phyloP scores from a whole-genome alignment of 2,113 vertebrate species.

The Crypturellus undulatus region DNA sequence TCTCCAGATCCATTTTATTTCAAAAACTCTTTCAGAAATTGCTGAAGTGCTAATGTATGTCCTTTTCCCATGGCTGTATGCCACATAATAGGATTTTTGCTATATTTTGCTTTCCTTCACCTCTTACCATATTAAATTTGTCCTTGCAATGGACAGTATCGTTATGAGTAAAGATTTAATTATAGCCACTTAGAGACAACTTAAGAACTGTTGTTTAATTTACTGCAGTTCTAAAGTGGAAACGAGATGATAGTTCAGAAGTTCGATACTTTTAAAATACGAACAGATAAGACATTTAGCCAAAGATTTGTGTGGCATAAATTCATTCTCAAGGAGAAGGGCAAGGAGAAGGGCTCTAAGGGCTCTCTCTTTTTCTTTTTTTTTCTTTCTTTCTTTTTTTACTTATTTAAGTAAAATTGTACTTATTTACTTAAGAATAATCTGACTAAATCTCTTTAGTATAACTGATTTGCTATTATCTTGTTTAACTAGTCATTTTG shows the following conservation, averaged over 20 bases:
- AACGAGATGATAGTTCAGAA: constrained; percentile 54
- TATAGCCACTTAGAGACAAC: constrained; percentile 78
- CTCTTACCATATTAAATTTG: constrained; percentile 63
- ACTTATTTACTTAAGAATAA: not conserved
- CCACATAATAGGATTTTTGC: constrained; percentile 61
- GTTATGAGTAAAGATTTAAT: constrained; percentile 75
- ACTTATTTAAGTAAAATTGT: not conserved
- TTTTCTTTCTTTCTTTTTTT: too few relatives aligned
- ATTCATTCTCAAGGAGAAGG: constrained; percentile 70
- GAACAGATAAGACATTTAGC: constrained; percentile 45
- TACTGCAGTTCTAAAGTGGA: constrained; percentile 74
- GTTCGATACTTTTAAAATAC: constrained; percentile 68
- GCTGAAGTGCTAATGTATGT: constrained; percentile 26
- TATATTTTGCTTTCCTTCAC: constrained; percentile 55
- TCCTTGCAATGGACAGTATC: constrained; percentile 68
- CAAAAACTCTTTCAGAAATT: constrained; percentile 52
- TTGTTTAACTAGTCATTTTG: not conserved
- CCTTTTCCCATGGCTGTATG: constrained; percentile 56
- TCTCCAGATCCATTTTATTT: constrained; percentile 18
- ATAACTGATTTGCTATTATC: not conserved
- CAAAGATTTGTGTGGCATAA: constrained; percentile 51
- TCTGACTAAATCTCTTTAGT: not conserved
- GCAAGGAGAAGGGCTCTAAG: constrained; percentile 39
- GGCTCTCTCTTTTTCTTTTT: not conserved
- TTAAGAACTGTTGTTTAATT: constrained; percentile 80